Percentiles rank a stretch among this genome's conserved stretches.
Evolutionary conservation across 2,113 vertebrate genomes (phyloP).

Genomic region (Sylvia atricapilla): DNA sequence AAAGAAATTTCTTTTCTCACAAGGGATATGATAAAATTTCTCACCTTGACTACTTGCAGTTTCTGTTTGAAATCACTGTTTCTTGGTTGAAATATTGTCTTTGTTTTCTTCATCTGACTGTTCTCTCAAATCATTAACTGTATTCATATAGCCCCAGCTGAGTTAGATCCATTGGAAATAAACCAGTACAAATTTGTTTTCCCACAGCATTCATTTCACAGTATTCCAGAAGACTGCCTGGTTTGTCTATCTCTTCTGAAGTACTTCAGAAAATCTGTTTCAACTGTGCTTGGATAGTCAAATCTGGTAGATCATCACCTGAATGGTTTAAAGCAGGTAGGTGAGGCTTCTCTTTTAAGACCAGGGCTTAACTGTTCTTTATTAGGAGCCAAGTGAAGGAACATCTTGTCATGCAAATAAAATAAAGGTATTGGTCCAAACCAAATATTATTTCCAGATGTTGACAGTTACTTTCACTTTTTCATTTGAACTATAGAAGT

Average conservation of each 20-base stretch:
- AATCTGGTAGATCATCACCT: not conserved
- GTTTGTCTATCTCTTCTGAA: not conserved
- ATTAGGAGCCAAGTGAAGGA: not conserved
- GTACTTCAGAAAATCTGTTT: not conserved
- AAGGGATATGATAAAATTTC: not conserved
- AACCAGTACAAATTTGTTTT: not conserved
- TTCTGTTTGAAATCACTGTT: not conserved
- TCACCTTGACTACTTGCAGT: not conserved
- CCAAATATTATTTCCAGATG: not conserved
- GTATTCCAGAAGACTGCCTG: not conserved
- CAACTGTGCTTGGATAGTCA: not conserved
- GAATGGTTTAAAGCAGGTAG: accelerated
- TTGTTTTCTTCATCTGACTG: not conserved
- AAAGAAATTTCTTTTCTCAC: not conserved
- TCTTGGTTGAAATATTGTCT: not conserved
- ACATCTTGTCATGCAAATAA: not conserved
- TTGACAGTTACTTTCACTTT: not conserved
- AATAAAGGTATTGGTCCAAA: not conserved
- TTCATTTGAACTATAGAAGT: not conserved
- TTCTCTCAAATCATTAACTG: not conserved
- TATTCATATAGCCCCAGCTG: not conserved
- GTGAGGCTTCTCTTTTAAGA: not conserved
- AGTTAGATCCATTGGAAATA: not conserved
- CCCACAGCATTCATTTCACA: not conserved
- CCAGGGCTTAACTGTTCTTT: not conserved